phyloP scores from a whole-genome alignment of 2,797 vertebrate genomes.

The Enteromius argenteus region DNA sequence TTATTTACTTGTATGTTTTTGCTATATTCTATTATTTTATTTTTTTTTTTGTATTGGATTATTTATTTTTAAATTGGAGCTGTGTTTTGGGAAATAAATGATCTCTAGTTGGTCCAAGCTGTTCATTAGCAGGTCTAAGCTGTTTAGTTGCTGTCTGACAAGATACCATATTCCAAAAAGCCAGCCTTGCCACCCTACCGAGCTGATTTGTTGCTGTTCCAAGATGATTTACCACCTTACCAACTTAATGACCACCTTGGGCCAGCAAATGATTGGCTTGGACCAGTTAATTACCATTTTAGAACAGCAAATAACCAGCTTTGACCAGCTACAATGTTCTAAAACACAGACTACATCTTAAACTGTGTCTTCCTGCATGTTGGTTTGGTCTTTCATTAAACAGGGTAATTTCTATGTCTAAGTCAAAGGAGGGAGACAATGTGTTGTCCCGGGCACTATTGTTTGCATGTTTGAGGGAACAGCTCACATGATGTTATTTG shows the following conservation, averaged over 20 bases:
- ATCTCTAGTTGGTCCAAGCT: neutral
- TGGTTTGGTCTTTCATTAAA: conserved; percentile 4
- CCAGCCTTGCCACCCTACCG: neutral
- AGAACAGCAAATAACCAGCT: neutral
- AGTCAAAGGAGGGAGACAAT: conserved; percentile 44
- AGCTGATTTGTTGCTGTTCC: conserved; percentile 21
- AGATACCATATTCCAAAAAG: neutral
- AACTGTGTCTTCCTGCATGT: neutral
- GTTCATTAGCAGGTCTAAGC: neutral
- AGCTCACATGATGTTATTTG: neutral
- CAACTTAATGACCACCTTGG: conserved; percentile 20
- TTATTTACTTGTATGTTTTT: neutral
- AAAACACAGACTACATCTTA: conserved; percentile 8
- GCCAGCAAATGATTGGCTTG: neutral
- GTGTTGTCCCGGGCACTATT: conserved; percentile 30
- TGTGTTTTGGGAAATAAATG: neutral
- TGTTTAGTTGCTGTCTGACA: neutral
- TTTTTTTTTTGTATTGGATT: neutral
- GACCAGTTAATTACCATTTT: neutral
- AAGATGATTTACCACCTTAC: conserved; percentile 1
- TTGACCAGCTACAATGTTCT: neutral
- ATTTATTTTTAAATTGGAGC: neutral
- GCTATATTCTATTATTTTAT: neutral
- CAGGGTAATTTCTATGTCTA: conserved; percentile 5
- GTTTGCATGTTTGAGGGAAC: conserved; percentile 5